Percentiles rank a stretch among this genome's conserved stretches.
phyloP scores from a whole-genome alignment of 2,888 invertebrate species.

The Mesorhabditis sp. region DNA sequence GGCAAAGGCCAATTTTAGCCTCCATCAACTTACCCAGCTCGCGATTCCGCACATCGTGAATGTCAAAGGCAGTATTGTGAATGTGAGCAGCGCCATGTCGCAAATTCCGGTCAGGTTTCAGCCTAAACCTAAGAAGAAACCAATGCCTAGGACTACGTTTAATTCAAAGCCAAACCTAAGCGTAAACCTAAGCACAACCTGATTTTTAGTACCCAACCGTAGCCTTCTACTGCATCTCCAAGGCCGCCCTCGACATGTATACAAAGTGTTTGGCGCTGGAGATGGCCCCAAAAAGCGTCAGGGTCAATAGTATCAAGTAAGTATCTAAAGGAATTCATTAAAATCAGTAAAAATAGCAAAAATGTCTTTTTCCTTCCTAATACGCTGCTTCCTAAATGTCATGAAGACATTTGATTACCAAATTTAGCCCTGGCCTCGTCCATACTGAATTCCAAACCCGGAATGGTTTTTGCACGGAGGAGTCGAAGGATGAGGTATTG shows the following conservation, averaged over 20 bases:
- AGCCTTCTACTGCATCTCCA: background rate
- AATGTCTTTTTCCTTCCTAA: no score
- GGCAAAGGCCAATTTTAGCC: background rate
- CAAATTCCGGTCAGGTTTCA: background rate
- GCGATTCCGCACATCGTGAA: background rate
- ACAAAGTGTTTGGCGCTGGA: background rate
- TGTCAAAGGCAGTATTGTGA: background rate
- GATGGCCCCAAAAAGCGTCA: background rate
- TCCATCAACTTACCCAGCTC: background rate
- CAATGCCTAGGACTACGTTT: background rate
- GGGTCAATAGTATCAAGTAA: slow-evolving; percentile 6
- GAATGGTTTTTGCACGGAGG: slow-evolving; percentile 78
- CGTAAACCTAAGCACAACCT: background rate
- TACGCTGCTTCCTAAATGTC: no score
- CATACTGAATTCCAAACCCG: slow-evolving; percentile 80
- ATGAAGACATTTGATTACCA: background rate
- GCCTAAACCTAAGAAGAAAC: background rate
- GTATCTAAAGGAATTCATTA: background rate
- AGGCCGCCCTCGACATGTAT: slow-evolving; percentile 4
- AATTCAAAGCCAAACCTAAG: background rate
- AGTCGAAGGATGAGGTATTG: slow-evolving; percentile 67
- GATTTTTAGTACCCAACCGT: background rate
- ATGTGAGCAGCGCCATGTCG: background rate
- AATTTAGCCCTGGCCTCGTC: slow-evolving; percentile 76
- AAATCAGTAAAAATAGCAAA: no score